Conservation (phyloP, 2,797 vertebrate species). For the Novumbra hubbsi region DNA sequence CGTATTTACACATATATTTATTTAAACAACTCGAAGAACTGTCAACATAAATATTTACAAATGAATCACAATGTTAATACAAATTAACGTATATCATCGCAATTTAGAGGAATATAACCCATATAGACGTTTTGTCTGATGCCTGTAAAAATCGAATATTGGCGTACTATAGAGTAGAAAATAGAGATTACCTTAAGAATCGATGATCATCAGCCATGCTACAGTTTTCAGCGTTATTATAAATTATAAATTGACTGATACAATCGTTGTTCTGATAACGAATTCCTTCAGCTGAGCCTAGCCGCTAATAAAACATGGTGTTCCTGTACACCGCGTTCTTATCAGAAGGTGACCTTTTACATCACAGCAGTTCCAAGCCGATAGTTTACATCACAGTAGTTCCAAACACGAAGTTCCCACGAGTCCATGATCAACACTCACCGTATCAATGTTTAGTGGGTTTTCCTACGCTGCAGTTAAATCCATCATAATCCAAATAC, state of each 20-base stretch:
- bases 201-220: background rate
- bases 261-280: background rate
- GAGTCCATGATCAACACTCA: constrained; percentile 41
- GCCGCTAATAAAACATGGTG: background rate
- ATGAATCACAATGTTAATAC: background rate
- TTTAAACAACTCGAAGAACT: background rate
- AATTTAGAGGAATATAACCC: background rate
- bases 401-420: background rate
- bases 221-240: background rate
- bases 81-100: too few species aligned
- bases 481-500: constrained; percentile 24
- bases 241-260: background rate
- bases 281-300: background rate
- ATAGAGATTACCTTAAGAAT: background rate
- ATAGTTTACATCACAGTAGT: background rate
- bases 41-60: background rate
- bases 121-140: background rate
- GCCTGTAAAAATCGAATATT: background rate
- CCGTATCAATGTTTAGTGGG: constrained; percentile 31
- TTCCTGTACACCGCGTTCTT: background rate
- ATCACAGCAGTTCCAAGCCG: background rate
- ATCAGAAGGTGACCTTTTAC: constrained; percentile 12
- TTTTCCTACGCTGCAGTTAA: constrained; percentile 1
- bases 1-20: too few species aligned
- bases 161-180: background rate